Conservation (phyloP, 2,113 vertebrate genomes). For the Leuciscus idus region DNA sequence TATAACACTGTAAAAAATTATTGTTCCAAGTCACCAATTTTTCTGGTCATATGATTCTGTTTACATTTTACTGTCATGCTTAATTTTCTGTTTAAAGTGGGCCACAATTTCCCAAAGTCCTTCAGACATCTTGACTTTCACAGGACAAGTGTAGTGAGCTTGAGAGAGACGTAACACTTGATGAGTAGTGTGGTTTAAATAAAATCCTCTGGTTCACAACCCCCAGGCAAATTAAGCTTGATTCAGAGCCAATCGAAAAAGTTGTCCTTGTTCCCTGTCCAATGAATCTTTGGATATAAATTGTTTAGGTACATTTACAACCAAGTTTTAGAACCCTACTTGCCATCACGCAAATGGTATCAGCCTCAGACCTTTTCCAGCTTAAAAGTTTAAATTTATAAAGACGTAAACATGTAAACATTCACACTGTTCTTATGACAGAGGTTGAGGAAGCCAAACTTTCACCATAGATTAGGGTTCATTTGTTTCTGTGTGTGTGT, state of each 20-base stretch:
- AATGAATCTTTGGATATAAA: background rate
- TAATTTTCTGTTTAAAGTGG: slow-evolving; percentile 64
- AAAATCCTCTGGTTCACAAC: slow-evolving; percentile 32
- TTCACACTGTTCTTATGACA: background rate
- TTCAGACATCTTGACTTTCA: slow-evolving; percentile 55
- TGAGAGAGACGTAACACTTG: slow-evolving; percentile 37
- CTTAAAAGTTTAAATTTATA: background rate
- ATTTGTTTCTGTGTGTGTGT: background rate
- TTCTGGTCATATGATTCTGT: background rate
- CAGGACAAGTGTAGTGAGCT: slow-evolving; percentile 17
- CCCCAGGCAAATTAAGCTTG: slow-evolving; percentile 38
- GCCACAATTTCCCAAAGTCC: slow-evolving; percentile 48
- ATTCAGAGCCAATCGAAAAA: background rate
- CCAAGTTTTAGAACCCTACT: background rate
- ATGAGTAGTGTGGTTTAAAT: slow-evolving; percentile 40
- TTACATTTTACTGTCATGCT: slow-evolving; percentile 42
- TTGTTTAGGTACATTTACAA: background rate
- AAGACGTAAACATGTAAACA: background rate
- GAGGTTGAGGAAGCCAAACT: background rate
- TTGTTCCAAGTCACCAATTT: no score
- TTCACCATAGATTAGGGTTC: background rate
- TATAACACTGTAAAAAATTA: background rate
- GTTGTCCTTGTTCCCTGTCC: slow-evolving; percentile 22
- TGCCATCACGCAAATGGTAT: background rate
- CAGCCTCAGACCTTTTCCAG: background rate